These are phyloP conservation scores for Meta bourneti DNA, from an alignment of 2,888 invertebrate genomes.

Conservation along the genomic window DNA sequence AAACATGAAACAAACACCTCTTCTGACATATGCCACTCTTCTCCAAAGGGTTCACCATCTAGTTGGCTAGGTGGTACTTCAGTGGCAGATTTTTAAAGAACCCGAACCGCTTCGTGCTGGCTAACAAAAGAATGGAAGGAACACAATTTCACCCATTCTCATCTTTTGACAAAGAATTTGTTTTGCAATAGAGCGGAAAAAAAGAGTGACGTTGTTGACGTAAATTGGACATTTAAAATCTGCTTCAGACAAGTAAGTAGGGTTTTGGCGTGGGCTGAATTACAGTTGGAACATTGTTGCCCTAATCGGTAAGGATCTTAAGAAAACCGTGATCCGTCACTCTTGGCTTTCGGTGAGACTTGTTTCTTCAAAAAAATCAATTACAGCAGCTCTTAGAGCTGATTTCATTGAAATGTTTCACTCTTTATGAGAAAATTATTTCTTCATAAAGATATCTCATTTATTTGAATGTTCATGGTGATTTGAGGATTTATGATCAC, in stretches of 20 bases:
- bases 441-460: no score
- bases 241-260: constrained; percentile 8
- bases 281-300: constrained; percentile 25
- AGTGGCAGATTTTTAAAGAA: constrained; percentile 35
- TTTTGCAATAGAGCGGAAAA: constrained; percentile 25
- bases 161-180: constrained; percentile 35
- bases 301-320: constrained; percentile 17
- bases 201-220: constrained; percentile 37
- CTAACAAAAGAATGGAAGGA: constrained; percentile 41
- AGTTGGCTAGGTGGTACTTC: background rate
- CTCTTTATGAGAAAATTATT: no score
- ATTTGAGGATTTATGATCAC: no score
- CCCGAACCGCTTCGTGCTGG: constrained; percentile 33
- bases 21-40: background rate
- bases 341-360: background rate
- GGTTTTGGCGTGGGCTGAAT: constrained; percentile 12
- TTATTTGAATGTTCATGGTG: no score
- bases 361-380: no score
- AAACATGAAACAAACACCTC: no score
- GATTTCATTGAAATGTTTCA: no score
- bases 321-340: constrained; percentile 15
- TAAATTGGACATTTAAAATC: constrained; percentile 49
- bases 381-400: no score
- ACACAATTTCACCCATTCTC: constrained; percentile 47
- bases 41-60: background rate